A percentile compares a stretch with the other conserved stretches of the same genome.
Evolutionary conservation across 2,888 invertebrate species (phyloP).

Genomic region (Iselma pallidipennis): DNA sequence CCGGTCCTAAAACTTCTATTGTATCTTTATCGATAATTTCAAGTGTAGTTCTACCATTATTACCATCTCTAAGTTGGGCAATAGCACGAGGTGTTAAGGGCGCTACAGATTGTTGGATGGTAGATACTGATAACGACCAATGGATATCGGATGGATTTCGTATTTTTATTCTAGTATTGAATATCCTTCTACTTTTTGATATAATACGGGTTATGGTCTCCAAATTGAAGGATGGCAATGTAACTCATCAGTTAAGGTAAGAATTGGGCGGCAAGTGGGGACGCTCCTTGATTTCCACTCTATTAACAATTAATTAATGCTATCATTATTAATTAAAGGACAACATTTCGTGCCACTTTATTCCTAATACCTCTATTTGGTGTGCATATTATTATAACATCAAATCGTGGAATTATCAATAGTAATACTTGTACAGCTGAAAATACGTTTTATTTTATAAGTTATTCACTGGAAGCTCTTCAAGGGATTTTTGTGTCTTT

Average conservation of each 20-base stretch:
- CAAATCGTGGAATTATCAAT: constrained; percentile 60
- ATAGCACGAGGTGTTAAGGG: constrained; percentile 57
- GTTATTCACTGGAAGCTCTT: constrained; percentile 63
- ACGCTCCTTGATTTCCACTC: neutral
- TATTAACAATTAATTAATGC: neutral
- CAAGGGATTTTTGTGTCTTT: constrained; percentile 68
- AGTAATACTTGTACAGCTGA: constrained; percentile 57
- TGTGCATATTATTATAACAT: constrained; percentile 67
- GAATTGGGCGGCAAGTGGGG: neutral
- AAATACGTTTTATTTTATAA: constrained; percentile 63
- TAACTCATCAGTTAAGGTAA: constrained; percentile 54
- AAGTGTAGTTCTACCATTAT: constrained; percentile 54
- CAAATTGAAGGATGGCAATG: constrained; percentile 63
- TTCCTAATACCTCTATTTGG: constrained; percentile 74
- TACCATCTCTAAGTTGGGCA: constrained; percentile 64
- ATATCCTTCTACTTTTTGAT: constrained; percentile 65
- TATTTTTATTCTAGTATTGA: constrained; percentile 61
- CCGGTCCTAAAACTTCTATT: neutral
- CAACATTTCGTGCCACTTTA: constrained; percentile 66
- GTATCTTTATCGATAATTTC: constrained; percentile 5
- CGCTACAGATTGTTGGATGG: constrained; percentile 66
- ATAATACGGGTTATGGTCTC: constrained; percentile 67
- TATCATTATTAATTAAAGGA: constrained; percentile 50
- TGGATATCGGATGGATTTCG: constrained; percentile 67
- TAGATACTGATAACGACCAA: constrained; percentile 61